These are phyloP conservation scores for Gymnothorax javanicus DNA, from an alignment of 2,797 vertebrate species.

Conservation along the genomic window DNA sequence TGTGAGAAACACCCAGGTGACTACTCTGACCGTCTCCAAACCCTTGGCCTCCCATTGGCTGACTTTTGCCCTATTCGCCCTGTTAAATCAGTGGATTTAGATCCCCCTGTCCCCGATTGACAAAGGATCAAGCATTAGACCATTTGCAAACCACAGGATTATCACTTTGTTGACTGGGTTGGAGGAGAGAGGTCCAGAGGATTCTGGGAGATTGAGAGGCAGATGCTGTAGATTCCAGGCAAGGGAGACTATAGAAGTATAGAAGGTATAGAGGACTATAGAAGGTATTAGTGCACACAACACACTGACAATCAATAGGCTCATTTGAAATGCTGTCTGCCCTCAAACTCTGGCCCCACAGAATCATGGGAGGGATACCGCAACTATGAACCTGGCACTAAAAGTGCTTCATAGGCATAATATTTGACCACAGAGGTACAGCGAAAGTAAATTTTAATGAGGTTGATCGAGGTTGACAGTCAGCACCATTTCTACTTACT, in stretches of 20 bases:
- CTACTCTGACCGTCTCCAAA: constrained; percentile 59
- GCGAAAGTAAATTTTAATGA: not conserved
- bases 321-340: not conserved
- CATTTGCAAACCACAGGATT: constrained; percentile 61
- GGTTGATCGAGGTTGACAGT: not conserved
- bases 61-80: constrained; percentile 50
- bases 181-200: constrained; percentile 46
- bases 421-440: not conserved
- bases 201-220: constrained; percentile 38
- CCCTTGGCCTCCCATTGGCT: constrained; percentile 54
- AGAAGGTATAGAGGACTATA: not conserved
- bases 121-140: constrained; percentile 65
- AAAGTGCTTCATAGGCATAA: not conserved
- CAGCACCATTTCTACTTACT: not conserved
- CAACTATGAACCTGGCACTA: not conserved
- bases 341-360: not conserved
- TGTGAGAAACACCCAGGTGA: constrained; percentile 66
- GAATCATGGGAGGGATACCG: not conserved
- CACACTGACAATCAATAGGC: not conserved
- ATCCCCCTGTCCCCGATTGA: constrained; percentile 58
- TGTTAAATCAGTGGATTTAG: constrained; percentile 60
- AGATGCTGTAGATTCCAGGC: not conserved
- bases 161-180: constrained; percentile 53
- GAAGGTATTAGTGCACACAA: not conserved
- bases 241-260: constrained; percentile 34